phyloP scores from a whole-genome alignment of 2,113 vertebrate genomes.

The Gambusia affinis region DNA sequence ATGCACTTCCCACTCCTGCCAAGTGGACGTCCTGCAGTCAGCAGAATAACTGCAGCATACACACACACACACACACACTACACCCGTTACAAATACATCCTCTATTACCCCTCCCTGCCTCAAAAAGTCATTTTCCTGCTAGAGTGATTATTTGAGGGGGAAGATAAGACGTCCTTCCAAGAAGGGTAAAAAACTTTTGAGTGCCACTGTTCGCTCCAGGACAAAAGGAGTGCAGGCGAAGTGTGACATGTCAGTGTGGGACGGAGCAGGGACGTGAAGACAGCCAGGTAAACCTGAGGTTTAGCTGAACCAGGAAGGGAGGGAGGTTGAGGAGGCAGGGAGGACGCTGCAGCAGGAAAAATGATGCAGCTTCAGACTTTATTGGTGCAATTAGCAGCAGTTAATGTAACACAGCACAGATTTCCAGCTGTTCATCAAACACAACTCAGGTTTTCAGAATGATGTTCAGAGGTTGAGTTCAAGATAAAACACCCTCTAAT shows the following conservation, averaged over 20 bases:
- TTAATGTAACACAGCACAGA: not conserved
- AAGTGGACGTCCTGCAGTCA: slow-evolving; percentile 63
- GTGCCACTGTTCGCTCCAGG: slow-evolving; percentile 34
- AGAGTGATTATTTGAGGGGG: not conserved
- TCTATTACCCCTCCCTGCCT: slow-evolving; percentile 27
- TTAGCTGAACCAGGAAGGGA: slow-evolving; percentile 13
- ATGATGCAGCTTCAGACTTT: slow-evolving; percentile 41
- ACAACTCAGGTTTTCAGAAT: not conserved
- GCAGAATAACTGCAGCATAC: slow-evolving; percentile 64
- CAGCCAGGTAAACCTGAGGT: slow-evolving; percentile 1
- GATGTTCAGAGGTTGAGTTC: not conserved
- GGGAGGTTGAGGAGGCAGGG: not conserved
- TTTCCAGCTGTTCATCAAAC: not conserved
- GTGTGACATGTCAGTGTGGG: slow-evolving; percentile 39
- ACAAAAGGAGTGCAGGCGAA: slow-evolving; percentile 28
- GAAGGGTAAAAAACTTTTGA: slow-evolving; percentile 27
- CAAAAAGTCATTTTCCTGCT: slow-evolving; percentile 18
- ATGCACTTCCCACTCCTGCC: slow-evolving; percentile 36
- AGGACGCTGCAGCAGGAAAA: slow-evolving; percentile 44
- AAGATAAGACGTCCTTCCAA: slow-evolving; percentile 15
- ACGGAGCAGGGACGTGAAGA: slow-evolving; percentile 14
- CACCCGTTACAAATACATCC: not conserved
- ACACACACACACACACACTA: not conserved
- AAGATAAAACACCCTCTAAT: not conserved
- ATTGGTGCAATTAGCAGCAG: slow-evolving; percentile 12